Conservation (phyloP, 2,888 invertebrate genomes). For the Ormyrus nitidulus region DNA sequence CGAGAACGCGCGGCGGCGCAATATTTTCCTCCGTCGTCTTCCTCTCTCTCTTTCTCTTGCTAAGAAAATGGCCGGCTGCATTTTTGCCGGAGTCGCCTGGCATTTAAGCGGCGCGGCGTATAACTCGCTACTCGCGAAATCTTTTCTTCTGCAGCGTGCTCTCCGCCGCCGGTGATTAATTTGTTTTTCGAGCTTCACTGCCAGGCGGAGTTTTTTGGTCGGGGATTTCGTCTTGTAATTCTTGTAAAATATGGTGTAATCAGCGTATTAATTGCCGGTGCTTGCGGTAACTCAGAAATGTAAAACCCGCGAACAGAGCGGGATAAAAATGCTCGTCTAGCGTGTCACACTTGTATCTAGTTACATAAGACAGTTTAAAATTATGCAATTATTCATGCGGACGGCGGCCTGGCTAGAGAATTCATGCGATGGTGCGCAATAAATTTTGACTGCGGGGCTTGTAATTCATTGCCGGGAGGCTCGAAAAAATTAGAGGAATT, state of each 20-base stretch:
- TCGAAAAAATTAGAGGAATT: neutral
- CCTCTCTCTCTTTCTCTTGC: neutral
- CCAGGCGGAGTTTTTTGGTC: no score
- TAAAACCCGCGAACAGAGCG: no score
- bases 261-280: no score
- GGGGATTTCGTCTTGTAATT: neutral
- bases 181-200: neutral
- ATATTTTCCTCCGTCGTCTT: conserved; percentile 25
- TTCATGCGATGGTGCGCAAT: conserved; percentile 21
- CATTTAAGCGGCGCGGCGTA: conserved; percentile 4
- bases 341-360: conserved; percentile 13
- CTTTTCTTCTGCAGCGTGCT: conserved; percentile 1
- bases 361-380: conserved; percentile 27
- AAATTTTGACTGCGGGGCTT: conserved; percentile 21
- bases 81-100: neutral
- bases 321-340: neutral
- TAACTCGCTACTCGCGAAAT: neutral
- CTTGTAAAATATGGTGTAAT: neutral
- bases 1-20: neutral
- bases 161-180: neutral
- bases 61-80: neutral
- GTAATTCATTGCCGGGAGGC: neutral
- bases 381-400: conserved; percentile 24
- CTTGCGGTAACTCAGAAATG: neutral
- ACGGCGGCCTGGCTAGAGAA: neutral